These are phyloP conservation scores for Sebastes trivittatus DNA, from an alignment of 2,797 vertebrate genomes.

Conservation along the genomic window DNA sequence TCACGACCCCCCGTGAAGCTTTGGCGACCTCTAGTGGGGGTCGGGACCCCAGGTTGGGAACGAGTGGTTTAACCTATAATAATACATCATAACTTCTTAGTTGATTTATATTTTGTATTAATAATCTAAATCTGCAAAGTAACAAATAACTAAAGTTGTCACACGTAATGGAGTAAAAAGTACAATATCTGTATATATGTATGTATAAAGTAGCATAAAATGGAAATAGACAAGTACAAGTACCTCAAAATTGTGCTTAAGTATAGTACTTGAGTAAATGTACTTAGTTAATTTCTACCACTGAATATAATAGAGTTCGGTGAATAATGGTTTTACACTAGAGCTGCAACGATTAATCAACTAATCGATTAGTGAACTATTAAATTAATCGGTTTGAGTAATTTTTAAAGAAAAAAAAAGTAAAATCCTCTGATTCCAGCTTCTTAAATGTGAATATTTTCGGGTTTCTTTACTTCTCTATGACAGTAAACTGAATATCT, in stretches of 20 bases:
- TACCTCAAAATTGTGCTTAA: not conserved
- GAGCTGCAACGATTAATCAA: too few species aligned
- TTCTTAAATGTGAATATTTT: too few species aligned
- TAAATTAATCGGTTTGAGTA: too few species aligned
- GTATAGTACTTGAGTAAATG: not conserved
- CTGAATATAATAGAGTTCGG: not conserved
- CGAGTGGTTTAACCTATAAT: not conserved
- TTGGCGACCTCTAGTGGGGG: too few species aligned
- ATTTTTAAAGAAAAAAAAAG: too few species aligned
- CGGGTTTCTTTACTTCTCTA: too few species aligned
- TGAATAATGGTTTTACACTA: not conserved
- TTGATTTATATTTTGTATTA: not conserved
- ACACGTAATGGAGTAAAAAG: not conserved
- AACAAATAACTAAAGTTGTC: not conserved
- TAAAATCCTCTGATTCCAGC: too few species aligned
- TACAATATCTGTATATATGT: not conserved
- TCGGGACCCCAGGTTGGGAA: too few species aligned
- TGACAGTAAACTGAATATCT: too few species aligned
- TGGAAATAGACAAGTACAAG: not conserved
- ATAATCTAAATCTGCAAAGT: not conserved
- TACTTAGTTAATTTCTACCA: not conserved
- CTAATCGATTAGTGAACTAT: too few species aligned
- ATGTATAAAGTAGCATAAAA: not conserved
- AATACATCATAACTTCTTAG: not conserved
- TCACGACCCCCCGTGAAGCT: too few species aligned